Base-by-base conservation (phyloP, 1,140 invertebrate genomes). In the Liolophura sinensis region DNA sequence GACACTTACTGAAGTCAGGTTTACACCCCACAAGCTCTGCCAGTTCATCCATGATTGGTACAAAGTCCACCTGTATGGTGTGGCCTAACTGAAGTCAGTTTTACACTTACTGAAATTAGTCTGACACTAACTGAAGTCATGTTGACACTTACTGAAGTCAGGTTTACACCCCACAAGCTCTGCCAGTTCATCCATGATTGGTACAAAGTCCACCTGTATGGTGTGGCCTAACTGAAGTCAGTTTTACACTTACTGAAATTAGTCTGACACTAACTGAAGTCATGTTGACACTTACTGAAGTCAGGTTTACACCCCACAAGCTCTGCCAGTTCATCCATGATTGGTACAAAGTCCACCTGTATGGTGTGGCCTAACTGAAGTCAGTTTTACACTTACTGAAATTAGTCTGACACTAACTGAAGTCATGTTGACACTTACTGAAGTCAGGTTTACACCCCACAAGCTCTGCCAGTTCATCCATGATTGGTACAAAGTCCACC, bases 171-270 rank as follows among this genome's bases (percentile, higher is more conserved):
- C 85, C 56, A 84, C 71, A 22, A 81, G 7, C 18, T 77, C 74
- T 0, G 86, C 86, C 9, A 87, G 48, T 64, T 86, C 82, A 67
- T 88, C 86, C 80, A 86, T 80, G 73, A 82, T 86, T 7, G 68
- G 52, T 1, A 86, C 71, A 52, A 71, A 86, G 66, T 85, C 80
- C 0, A 86, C 84, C 71, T 85, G 78, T 27, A 82, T 76, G 0
- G 79, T 81, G 64, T 80, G 78, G 12, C 79, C n/a, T n/a, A n/a
- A n/a, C n/a, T n/a, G n/a, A n/a, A n/a, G n/a, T n/a, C n/a, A n/a
- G n/a, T n/a, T n/a, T n/a, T n/a, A n/a, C n/a, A n/a, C n/a, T n/a
- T n/a, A n/a, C n/a, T n/a, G n/a, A n/a, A n/a, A n/a, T n/a, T n/a
- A n/a, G n/a, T n/a, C n/a, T n/a, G n/a, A n/a, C n/a, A n/a, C n/a